phyloP scores from a whole-genome alignment of 2,888 invertebrate genomes.

The Dendrolimus pini region DNA sequence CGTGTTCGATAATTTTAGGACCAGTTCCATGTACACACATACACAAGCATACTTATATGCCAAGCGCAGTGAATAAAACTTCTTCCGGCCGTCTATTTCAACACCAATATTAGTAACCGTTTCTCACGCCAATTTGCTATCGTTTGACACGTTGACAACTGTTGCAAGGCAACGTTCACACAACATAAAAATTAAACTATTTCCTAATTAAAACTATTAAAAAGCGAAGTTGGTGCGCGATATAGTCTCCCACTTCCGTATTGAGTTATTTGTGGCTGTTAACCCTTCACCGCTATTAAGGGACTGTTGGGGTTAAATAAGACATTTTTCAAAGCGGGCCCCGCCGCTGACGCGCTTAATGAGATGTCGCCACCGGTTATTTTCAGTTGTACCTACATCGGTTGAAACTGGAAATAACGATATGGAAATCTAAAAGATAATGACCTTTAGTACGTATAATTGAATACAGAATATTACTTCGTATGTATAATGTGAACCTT shows the following conservation, averaged over 20 bases:
- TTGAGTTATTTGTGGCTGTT: slow-evolving; percentile 67
- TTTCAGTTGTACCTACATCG: slow-evolving; percentile 56
- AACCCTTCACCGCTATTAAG: slow-evolving; percentile 72
- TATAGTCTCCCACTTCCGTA: slow-evolving; percentile 63
- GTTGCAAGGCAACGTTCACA: slow-evolving; percentile 30
- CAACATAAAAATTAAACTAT: slow-evolving; percentile 68
- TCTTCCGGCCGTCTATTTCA: slow-evolving; percentile 29
- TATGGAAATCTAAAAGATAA: slow-evolving; percentile 17
- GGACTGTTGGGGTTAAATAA: slow-evolving; percentile 71
- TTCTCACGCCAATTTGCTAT: slow-evolving; percentile 65
- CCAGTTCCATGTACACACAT: no score
- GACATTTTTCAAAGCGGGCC: slow-evolving; percentile 69
- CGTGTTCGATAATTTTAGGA: no score
- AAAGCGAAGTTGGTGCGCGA: slow-evolving; percentile 44
- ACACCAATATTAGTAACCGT: slow-evolving; percentile 30
- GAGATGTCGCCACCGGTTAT: slow-evolving; percentile 70
- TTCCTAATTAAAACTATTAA: slow-evolving; percentile 76
- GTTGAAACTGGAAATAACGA: slow-evolving; percentile 28
- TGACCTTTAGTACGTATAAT: slow-evolving; percentile 29
- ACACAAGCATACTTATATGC: no score
- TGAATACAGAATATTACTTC: slow-evolving; percentile 31
- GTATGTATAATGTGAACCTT: slow-evolving; percentile 5
- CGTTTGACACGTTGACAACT: slow-evolving; percentile 40
- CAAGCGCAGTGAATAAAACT: background rate
- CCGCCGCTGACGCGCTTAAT: slow-evolving; percentile 66